Conservation (phyloP, 2,888 invertebrate species). For the Argynnis bischoffii region DNA sequence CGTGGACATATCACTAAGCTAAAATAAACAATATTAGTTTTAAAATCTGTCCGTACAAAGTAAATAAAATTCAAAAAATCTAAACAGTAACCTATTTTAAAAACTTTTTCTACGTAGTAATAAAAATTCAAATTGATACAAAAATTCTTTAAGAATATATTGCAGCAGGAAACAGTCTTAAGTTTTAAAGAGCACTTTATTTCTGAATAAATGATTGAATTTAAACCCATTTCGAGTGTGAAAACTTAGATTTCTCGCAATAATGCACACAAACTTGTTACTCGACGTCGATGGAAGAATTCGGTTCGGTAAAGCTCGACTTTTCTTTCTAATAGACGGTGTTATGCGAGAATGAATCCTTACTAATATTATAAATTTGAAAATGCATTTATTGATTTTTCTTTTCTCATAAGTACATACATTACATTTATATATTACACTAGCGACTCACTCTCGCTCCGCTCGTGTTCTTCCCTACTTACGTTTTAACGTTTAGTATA, state of each 20-base stretch:
- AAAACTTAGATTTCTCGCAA: constrained; percentile 44
- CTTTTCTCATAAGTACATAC: no score
- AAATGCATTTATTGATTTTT: no score
- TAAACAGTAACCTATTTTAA: not conserved
- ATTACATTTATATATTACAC: no score
- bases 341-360: constrained; percentile 8
- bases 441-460: no score
- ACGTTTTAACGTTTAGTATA: no score
- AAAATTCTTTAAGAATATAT: constrained; percentile 30
- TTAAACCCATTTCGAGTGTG: constrained; percentile 42
- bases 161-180: constrained; percentile 35
- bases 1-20: no score
- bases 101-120: not conserved
- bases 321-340: constrained; percentile 24
- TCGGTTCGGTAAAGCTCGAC: constrained; percentile 27
- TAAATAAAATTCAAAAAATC: no score
- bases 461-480: no score
- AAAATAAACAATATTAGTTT: no score
- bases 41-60: no score
- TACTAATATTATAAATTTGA: no score
- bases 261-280: constrained; percentile 42
- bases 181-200: constrained; percentile 40
- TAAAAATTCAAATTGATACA: constrained; percentile 29
- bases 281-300: constrained; percentile 36
- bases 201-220: constrained; percentile 44